Evolutionary conservation across 2,113 vertebrate species (phyloP).

Genomic region (Dicrurus megarhynchus): DNA sequence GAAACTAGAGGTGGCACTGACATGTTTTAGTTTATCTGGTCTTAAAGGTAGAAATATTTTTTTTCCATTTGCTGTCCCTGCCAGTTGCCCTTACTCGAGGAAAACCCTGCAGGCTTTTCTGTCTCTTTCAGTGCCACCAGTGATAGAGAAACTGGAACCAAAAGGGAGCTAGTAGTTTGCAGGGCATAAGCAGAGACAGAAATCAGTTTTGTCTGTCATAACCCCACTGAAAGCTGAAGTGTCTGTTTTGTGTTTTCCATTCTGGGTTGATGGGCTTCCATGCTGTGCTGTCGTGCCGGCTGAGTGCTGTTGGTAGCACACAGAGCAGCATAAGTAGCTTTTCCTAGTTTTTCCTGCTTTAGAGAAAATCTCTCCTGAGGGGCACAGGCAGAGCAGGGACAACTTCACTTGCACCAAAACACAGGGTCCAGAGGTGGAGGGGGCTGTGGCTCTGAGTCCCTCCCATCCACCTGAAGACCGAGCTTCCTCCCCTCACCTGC

Average conservation of each 20-base stretch:
- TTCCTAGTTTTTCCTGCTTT: background rate
- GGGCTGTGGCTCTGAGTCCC: background rate
- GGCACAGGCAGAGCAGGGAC: background rate
- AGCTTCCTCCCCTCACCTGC: background rate
- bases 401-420: background rate
- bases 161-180: background rate
- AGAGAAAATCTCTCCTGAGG: background rate
- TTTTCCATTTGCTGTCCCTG: background rate
- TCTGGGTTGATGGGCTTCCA: background rate
- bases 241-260: background rate
- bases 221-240: background rate
- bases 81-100: background rate
- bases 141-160: background rate
- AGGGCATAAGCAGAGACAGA: background rate
- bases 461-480: accelerated
- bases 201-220: background rate
- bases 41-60: background rate
- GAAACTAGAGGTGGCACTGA: background rate
- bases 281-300: background rate
- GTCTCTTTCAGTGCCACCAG: background rate
- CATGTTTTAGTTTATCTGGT: background rate
- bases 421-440: background rate
- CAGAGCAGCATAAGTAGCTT: background rate
- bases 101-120: background rate
- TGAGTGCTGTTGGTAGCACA: background rate